Evolutionary conservation across 2,888 invertebrate genomes (phyloP), one percentile per base, ranked within the genome.

Genomic region (Cheilosia scutellata): DNA sequence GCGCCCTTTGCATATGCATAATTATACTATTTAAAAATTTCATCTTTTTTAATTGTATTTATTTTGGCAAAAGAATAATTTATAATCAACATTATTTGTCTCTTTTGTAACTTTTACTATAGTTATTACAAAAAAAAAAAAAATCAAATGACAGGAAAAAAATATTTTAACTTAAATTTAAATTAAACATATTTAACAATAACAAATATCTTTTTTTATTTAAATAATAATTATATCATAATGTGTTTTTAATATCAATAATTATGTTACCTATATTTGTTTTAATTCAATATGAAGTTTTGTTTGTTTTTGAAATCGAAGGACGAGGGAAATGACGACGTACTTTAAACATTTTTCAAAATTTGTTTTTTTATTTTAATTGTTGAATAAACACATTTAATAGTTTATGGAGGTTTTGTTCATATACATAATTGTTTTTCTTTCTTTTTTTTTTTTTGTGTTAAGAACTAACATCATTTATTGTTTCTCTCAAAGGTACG

Each of bases 401-500:
- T 84, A 68, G 58, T 70, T 72, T 75, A 62, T 65, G 74, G 55
- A 20, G 47, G 27, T 51, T 72, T 71, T 13, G 11, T 66, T 70
- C 25, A 44, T 72, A 31, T 51, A 55, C 29, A 57, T 72, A 51
- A 40, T 70, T 58, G 31, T 16, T 29, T 40, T 86, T 78, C 55
- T 62, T 86, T 79, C 65, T 70, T 47, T 13, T 11, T 57, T 62
- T 60, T 49, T 65, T 68, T 77, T 49, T 42, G 49, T 82, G 62
- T 74, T 72, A 70, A 79, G 78, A 77, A 68, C 58, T 75, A 66
- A 65, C 79, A 80, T 75, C 65, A 66, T 72, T 76, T 80, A 87
- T 77, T 86, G 86, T 82, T 77, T 88, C 80, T 77, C 31, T 75
- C 78, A 78, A 86, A 86, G 86, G 86, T 86, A 86, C 86, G 31